Conservation (phyloP, 2,888 invertebrate genomes). For the Adineta ricciae region DNA sequence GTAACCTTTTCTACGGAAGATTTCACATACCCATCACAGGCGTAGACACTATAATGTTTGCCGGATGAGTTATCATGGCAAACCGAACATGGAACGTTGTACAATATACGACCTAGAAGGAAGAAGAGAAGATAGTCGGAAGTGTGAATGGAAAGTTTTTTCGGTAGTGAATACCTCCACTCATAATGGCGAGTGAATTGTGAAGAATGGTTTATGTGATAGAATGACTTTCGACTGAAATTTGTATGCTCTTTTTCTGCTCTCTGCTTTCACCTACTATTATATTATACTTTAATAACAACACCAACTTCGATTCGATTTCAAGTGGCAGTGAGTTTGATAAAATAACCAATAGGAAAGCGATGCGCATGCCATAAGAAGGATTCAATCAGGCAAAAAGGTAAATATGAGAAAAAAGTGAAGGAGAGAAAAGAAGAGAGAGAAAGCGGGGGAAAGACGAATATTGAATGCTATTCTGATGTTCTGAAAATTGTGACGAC, state of each 20-base stretch:
- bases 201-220: background rate
- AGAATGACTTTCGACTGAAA: constrained; percentile 5
- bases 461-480: background rate
- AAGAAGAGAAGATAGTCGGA: background rate
- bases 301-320: constrained; percentile 13
- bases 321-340: background rate
- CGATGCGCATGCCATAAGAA: background rate
- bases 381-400: constrained; percentile 13
- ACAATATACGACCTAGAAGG: background rate
- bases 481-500: background rate
- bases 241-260: background rate
- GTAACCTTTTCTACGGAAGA: background rate
- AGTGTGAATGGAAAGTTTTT: background rate
- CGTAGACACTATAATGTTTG: background rate
- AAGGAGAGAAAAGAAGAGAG: background rate
- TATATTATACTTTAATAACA: constrained; percentile 12
- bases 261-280: constrained; percentile 9
- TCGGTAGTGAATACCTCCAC: background rate
- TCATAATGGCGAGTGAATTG: background rate
- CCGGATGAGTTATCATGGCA: constrained; percentile 13
- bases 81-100: constrained; percentile 18
- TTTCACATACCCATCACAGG: constrained; percentile 17
- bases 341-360: background rate
- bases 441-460: background rate
- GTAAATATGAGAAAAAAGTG: background rate